A percentile compares a stretch with the other conserved stretches of the same genome.
These are phyloP conservation scores for Amphipyra berbera DNA, from an alignment of 2,888 invertebrate species.

Conservation along the genomic window DNA sequence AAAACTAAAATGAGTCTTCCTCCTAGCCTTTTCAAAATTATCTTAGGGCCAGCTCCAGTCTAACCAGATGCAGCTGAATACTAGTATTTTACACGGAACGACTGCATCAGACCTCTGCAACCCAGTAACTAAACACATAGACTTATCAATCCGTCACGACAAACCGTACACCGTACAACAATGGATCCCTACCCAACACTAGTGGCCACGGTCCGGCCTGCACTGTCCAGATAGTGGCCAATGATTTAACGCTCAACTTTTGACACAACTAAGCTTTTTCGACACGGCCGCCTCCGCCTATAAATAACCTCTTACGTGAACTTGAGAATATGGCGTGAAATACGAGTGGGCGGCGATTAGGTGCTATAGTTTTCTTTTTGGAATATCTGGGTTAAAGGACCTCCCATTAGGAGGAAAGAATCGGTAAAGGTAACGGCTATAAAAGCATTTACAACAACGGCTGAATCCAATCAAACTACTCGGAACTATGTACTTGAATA, in stretches of 20 bases:
- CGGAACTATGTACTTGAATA: too few relatives aligned
- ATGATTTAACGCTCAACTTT: slow-evolving; percentile 93
- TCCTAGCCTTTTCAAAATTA: too few relatives aligned
- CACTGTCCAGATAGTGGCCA: slow-evolving; percentile 91
- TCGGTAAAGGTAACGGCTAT: not conserved
- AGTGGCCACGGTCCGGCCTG: slow-evolving; percentile 90
- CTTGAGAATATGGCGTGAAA: slow-evolving; percentile 72
- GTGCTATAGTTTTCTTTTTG: slow-evolving; percentile 27
- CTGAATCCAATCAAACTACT: too few relatives aligned
- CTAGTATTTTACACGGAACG: too few relatives aligned
- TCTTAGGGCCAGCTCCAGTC: too few relatives aligned
- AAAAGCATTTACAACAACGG: not conserved
- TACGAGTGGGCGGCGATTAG: slow-evolving; percentile 63
- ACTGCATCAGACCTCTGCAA: too few relatives aligned
- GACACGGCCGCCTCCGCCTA: slow-evolving; percentile 86
- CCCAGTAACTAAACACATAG: too few relatives aligned
- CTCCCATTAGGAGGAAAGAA: slow-evolving; percentile 1
- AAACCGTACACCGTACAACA: slow-evolving; percentile 48
- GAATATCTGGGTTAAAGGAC: slow-evolving; percentile 14
- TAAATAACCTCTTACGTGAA: slow-evolving; percentile 89
- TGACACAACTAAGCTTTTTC: slow-evolving; percentile 90
- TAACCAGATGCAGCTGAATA: too few relatives aligned
- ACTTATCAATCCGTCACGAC: slow-evolving; percentile 23
- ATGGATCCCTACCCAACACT: slow-evolving; percentile 70
- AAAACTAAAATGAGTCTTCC: too few relatives aligned